Conservation (phyloP, 2,797 vertebrate species). For the Pelodytes ibericus region DNA sequence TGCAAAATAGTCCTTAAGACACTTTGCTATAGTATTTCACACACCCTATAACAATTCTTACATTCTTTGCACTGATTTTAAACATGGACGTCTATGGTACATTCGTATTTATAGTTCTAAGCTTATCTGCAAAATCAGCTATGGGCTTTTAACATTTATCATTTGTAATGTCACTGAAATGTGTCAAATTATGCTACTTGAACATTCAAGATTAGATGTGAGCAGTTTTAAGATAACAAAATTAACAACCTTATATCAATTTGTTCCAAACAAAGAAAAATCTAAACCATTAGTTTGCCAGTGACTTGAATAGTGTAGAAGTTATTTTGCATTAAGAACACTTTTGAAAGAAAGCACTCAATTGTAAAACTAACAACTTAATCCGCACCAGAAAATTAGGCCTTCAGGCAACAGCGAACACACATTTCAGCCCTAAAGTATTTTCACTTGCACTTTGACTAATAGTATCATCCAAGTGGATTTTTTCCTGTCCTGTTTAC, state of each 20-base stretch:
- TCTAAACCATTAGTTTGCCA: constrained; percentile 24
- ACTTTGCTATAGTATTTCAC: background rate
- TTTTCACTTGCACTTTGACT: constrained; percentile 30
- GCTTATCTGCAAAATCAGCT: background rate
- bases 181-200: background rate
- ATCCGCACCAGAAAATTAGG: constrained; percentile 62
- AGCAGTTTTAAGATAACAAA: constrained; percentile 3
- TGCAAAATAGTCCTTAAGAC: background rate
- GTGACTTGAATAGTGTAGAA: constrained; percentile 56
- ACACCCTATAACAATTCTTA: background rate
- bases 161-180: background rate
- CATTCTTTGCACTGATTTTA: constrained; percentile 6
- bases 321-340: constrained; percentile 55
- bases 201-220: background rate
- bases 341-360: constrained; percentile 57
- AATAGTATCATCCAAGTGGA: constrained; percentile 11
- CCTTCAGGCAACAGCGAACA: constrained; percentile 61
- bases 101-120: background rate
- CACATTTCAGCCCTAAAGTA: constrained; percentile 60
- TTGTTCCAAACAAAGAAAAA: constrained; percentile 3
- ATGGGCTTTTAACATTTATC: background rate
- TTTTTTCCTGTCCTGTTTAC: too few relatives aligned
- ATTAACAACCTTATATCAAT: constrained; percentile 11
- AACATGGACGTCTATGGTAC: background rate
- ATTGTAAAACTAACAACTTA: constrained; percentile 59